These are phyloP conservation scores for Ectropis crepuscularia DNA, from an alignment of 2,888 invertebrate genomes.

Conservation along the genomic window DNA sequence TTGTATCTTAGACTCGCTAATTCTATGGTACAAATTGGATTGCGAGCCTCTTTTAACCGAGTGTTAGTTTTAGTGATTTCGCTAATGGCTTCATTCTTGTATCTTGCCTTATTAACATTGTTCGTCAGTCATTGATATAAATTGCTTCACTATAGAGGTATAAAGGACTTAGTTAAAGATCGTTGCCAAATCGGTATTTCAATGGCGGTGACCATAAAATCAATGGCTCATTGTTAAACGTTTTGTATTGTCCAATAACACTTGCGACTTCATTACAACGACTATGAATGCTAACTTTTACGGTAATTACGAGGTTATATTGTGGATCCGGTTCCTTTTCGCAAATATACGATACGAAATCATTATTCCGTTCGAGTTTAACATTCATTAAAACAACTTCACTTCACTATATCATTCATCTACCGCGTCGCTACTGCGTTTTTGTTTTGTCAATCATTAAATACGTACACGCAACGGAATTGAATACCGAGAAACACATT, in stretches of 20 bases:
- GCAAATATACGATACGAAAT: constrained; percentile 34
- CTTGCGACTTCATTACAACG: constrained; percentile 30
- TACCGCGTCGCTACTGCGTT: constrained; percentile 41
- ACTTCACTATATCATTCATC: constrained; percentile 44
- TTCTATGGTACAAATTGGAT: constrained; percentile 53
- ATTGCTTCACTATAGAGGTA: constrained; percentile 53
- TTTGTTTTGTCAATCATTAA: constrained; percentile 47
- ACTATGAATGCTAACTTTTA: constrained; percentile 28
- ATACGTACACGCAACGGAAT: constrained; percentile 56
- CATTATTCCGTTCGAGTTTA: constrained; percentile 42
- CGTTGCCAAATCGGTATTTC: constrained; percentile 41
- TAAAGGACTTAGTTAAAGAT: constrained; percentile 50
- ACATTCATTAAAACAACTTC: constrained; percentile 45
- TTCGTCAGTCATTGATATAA: constrained; percentile 61
- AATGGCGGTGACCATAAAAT: constrained; percentile 30
- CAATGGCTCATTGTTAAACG: constrained; percentile 30
- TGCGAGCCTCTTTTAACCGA: constrained; percentile 31
- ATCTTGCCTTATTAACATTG: constrained; percentile 64
- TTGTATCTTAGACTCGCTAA: constrained; percentile 53
- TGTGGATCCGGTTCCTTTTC: constrained; percentile 23
- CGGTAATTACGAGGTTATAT: constrained; percentile 31
- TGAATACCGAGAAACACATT: constrained; percentile 64
- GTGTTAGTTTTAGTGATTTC: constrained; percentile 76
- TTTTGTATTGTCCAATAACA: constrained; percentile 28
- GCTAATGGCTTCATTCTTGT: constrained; percentile 70